Conservation (phyloP, 2,888 invertebrate species). For the Nineta flava region DNA sequence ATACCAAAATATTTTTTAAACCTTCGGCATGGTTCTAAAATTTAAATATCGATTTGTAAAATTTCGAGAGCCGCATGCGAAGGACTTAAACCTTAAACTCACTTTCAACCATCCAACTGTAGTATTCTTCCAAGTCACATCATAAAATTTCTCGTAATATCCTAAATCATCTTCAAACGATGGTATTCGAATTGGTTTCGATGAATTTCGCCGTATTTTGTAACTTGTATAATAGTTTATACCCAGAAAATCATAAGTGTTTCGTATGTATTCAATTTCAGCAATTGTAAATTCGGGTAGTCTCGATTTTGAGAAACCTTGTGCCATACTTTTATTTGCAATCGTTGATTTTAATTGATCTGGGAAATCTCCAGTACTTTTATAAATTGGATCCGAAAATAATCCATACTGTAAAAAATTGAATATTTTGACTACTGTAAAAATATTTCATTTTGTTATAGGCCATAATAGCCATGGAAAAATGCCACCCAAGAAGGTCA, state of each 20-base stretch:
- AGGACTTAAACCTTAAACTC: not conserved
- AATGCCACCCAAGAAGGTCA: too few species aligned
- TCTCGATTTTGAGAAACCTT: slow-evolving; percentile 10
- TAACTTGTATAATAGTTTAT: slow-evolving; percentile 10
- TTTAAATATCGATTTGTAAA: too few species aligned
- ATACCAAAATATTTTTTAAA: not conserved
- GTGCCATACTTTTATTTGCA: slow-evolving; percentile 9
- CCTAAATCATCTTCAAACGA: slow-evolving; percentile 46
- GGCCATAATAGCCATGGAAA: too few species aligned
- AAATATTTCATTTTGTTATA: too few species aligned
- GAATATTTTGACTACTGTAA: not conserved
- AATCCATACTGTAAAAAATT: not conserved
- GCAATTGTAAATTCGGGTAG: slow-evolving; percentile 11
- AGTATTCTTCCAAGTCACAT: slow-evolving; percentile 41
- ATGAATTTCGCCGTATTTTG: too few species aligned
- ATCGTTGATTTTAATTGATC: slow-evolving; percentile 7
- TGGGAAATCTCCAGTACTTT: slow-evolving; percentile 10
- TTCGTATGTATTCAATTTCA: slow-evolving; percentile 14
- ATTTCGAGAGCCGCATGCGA: too few species aligned
- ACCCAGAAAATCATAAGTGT: slow-evolving; percentile 11
- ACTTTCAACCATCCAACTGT: slow-evolving; percentile 44
- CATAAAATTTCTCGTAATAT: slow-evolving; percentile 31
- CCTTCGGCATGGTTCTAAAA: not conserved
- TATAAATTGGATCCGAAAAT: not conserved
- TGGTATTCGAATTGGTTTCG: slow-evolving; percentile 21